Evolutionary conservation across 2,113 vertebrate genomes (phyloP).

Genomic region (Beaufortia kweichowensis): DNA sequence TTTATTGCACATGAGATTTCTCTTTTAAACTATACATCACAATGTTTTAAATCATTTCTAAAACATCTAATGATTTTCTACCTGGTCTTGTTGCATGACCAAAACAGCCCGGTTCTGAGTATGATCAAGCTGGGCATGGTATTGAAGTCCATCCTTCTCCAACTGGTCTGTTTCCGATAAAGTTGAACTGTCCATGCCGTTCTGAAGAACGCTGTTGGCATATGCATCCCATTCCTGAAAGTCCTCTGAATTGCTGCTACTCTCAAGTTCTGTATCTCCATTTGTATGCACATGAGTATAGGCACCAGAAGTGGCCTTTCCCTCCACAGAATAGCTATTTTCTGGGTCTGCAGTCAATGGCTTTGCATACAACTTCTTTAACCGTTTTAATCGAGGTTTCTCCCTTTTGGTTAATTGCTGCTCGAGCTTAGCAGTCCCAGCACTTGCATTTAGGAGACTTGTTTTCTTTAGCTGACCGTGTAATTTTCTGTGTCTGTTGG

Average conservation of each 20-base stretch:
- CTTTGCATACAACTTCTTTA: conserved; percentile 65
- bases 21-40: neutral
- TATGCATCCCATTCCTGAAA: conserved; percentile 64
- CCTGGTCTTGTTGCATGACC: conserved; percentile 74
- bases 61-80: conserved; percentile 36
- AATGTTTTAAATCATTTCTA: neutral
- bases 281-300: conserved; percentile 58
- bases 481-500: conserved; percentile 65
- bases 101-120: conserved; percentile 68
- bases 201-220: conserved; percentile 58
- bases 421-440: conserved; percentile 59
- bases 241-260: conserved; percentile 61
- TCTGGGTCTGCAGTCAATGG: conserved; percentile 30
- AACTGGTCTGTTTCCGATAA: conserved; percentile 28
- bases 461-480: conserved; percentile 36
- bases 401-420: conserved; percentile 60
- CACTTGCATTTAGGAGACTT: conserved; percentile 51
- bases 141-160: conserved; percentile 60
- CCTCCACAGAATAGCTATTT: conserved; percentile 13
- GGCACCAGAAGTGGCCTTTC: conserved; percentile 36
- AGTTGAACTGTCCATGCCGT: conserved; percentile 49
- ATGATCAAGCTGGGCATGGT: conserved; percentile 66
- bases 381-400: conserved; percentile 67
- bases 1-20: too few relatives aligned
- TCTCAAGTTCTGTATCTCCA: conserved; percentile 55